Conservation (phyloP, 2,797 vertebrate species). For the Otolemur crassicaudatus region DNA sequence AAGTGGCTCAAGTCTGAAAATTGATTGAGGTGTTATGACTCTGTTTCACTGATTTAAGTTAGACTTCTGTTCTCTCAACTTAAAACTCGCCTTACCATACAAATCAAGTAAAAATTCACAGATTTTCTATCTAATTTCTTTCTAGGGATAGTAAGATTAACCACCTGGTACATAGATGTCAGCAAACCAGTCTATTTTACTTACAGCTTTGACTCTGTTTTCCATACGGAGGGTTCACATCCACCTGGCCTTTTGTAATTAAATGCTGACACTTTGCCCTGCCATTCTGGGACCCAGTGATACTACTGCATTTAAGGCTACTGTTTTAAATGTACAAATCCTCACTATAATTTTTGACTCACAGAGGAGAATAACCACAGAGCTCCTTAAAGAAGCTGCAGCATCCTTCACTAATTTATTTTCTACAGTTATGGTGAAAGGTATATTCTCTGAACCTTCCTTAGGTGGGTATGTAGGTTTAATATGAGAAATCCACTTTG, state of each 20-base stretch:
- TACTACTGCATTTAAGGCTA: neutral
- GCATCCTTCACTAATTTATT: neutral
- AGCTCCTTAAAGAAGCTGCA: neutral
- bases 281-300: neutral
- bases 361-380: neutral
- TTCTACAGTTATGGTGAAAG: neutral
- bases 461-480: neutral
- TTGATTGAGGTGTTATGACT: neutral
- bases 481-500: neutral
- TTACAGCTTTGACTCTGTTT: neutral
- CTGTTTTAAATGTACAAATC: neutral
- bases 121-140: neutral
- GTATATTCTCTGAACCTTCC: neutral
- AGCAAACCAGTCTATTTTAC: neutral
- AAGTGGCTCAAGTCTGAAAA: neutral
- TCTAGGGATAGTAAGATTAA: neutral
- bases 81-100: neutral
- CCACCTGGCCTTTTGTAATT: neutral
- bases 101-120: neutral
- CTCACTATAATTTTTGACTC: neutral
- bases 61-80: neutral
- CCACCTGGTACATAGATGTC: neutral
- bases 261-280: neutral
- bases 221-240: neutral
- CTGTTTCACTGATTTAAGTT: neutral